Evolutionary conservation across 2,888 invertebrate genomes (phyloP), one percentile per base, ranked within the genome.

Genomic region (Achlya flavicornis): DNA sequence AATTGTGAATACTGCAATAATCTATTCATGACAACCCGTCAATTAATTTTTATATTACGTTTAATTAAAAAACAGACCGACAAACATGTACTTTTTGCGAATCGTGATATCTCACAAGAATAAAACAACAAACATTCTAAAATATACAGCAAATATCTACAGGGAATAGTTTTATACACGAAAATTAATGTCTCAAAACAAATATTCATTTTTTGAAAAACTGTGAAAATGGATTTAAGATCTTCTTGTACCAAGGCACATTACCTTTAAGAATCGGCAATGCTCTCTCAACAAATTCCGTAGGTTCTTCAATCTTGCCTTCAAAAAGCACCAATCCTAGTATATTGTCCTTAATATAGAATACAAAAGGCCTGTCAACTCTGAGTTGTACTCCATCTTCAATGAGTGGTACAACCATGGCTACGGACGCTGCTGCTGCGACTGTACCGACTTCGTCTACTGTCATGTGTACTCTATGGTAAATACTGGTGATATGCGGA

Each of bases 391-490:
- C 91, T 1, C 89, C 86, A n/a, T 91, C 86, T 41, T 94, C 94
- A 83, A 95, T 95, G 19, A 96, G 86, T 0, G 96, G 96, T 57
- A 95, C 92, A 6, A 96, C 93, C 70, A 94, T 84, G 1, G 95
- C 94, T 3, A 93, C 93, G 59, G 95, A 94, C 0, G 94, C 94
- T 11, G 96, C 96, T 3, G 96, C 95, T 0, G 96, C 96, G 6
- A 94, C 86, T 0, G 96, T 96, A 1, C 96, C 96, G 19, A 89
- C 83, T 82, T 96, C 96, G 66, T 95, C 95, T 0, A 96, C 95
- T 58, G 95, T 91, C 79, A 96, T 94, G 76, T 93, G 94, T 0
- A 96, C 95, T 76, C 95, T 95, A 76, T 96, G 96, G 59, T 95
- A 80, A 12, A 96, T 87, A 64, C 91, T 94, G 72, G 91, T 94